Evolutionary conservation across 2,797 vertebrate genomes (phyloP).

Genomic region (Brachyrhaphis roseni): DNA sequence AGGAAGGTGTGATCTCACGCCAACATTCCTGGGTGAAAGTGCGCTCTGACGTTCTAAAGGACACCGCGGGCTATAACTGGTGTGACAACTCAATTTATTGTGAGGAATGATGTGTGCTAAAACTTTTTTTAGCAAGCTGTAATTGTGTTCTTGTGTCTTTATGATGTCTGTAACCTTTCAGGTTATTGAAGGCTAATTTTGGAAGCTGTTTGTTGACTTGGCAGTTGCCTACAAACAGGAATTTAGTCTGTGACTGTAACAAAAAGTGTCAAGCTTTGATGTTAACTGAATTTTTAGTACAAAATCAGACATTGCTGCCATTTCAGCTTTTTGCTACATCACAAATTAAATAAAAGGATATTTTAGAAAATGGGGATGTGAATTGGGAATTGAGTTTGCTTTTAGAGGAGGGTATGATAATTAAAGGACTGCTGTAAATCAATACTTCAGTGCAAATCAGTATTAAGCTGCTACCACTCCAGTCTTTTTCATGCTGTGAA

Average conservation of each 20-base stretch:
- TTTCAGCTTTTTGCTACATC: background rate
- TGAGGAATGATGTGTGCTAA: slow-evolving; percentile 37
- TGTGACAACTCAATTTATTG: slow-evolving; percentile 50
- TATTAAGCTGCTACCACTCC: background rate
- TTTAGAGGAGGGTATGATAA: slow-evolving; percentile 42
- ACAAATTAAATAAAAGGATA: background rate
- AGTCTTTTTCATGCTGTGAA: background rate
- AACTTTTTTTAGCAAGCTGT: slow-evolving; percentile 43
- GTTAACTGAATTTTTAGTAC: background rate
- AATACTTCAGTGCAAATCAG: background rate
- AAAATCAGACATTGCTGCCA: background rate
- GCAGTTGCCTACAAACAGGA: slow-evolving; percentile 48
- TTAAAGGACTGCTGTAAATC: background rate
- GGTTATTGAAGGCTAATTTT: slow-evolving; percentile 71
- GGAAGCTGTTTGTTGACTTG: slow-evolving; percentile 43
- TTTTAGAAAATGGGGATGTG: background rate
- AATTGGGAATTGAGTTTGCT: background rate
- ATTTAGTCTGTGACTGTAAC: slow-evolving; percentile 22
- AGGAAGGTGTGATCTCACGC: slow-evolving; percentile 28
- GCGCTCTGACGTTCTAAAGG: slow-evolving; percentile 32
- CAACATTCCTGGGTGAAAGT: slow-evolving; percentile 21
- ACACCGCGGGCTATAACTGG: slow-evolving; percentile 67
- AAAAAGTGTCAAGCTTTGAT: background rate
- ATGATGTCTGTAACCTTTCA: slow-evolving; percentile 60
- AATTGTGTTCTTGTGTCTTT: slow-evolving; percentile 62